Base-by-base conservation (phyloP, 2,113 vertebrate genomes). In the Xenopus tropicalis region DNA sequence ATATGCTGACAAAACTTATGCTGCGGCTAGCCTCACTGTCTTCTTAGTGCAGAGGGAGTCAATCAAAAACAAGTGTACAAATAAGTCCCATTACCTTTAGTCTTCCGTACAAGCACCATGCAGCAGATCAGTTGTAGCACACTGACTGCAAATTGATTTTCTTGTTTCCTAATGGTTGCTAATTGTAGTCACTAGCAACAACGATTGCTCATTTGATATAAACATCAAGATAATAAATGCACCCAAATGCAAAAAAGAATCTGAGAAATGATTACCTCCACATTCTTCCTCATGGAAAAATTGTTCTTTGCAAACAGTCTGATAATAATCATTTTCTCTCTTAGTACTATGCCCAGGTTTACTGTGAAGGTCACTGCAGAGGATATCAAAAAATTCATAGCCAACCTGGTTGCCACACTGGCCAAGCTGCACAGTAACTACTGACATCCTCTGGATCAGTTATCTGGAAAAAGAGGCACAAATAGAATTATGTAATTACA, bases 371-470 rank as follows among this genome's bases (percentile, higher is more conserved):
- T 98, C 97, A 1, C 77, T 81, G 71, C 86, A 89, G 22, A 98
- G 29, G 46, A 84, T 23, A 69, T 85, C 88, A 52, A 97, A 96
- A 51, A 99, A 78, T 82, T 98, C 93, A 0, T 85, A 90, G 11
- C 95, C 97, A 62, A 94, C 86, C 78, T 99, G 97, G 82, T 98
- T 99, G 29, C 97, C 97, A 69, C 97, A 98, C 82, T 99, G 97
- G 19, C 97, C 97, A 17, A 99, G 87, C 77, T 99, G 97, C 11
- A 99, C 84, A 0, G 93, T 93, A 59, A 99, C 86, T 22, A 98
- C 48, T 0, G 97, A 94, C 97, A 99, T 99, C 9, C 43, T 82
- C 25, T 70, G 2, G 12, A 23, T 14, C 7, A 11, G 71, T 70
- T 29, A 66, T 42, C 66, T 85, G 82, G 71, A 20, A 62, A 58